Conservation (phyloP, 1,140 invertebrate species). For the Hestina assimilis region DNA sequence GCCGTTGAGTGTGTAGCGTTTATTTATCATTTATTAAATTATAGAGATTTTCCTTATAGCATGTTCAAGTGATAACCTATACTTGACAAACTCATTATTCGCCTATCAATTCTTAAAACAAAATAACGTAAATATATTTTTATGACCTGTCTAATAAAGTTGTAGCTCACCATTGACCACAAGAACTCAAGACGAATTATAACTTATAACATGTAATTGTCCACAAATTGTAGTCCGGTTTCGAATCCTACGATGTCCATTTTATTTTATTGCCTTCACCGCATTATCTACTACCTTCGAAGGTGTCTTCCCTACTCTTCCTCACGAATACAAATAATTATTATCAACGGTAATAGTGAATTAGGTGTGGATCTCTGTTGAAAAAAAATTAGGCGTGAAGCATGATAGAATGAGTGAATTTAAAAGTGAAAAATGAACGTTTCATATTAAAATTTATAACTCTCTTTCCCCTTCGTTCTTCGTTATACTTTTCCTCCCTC, state of each 20-base stretch:
- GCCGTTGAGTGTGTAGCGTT: too few species aligned
- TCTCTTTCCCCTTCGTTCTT: too few species aligned
- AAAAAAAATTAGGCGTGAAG: too few species aligned
- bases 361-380: too few species aligned
- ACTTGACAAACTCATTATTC: too few species aligned
- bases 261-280: conserved; percentile 31
- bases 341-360: too few species aligned
- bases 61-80: neutral
- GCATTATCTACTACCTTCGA: conserved; percentile 9
- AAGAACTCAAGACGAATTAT: conserved; percentile 11
- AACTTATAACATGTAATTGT: conserved; percentile 38
- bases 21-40: too few species aligned
- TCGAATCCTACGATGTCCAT: conserved; percentile 20
- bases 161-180: neutral
- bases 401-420: too few species aligned
- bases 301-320: neutral
- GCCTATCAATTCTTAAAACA: neutral
- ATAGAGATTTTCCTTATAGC: too few species aligned
- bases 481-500: too few species aligned
- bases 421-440: too few species aligned
- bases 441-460: too few species aligned
- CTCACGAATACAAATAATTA: neutral
- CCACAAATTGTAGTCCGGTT: conserved; percentile 17
- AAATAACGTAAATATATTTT: neutral
- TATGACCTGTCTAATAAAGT: conserved; percentile 2